A percentile compares a stretch with the other conserved stretches of the same genome.
Evolutionary conservation across 2,888 invertebrate species (phyloP).

Genomic region (Drosophila multiciliata): DNA sequence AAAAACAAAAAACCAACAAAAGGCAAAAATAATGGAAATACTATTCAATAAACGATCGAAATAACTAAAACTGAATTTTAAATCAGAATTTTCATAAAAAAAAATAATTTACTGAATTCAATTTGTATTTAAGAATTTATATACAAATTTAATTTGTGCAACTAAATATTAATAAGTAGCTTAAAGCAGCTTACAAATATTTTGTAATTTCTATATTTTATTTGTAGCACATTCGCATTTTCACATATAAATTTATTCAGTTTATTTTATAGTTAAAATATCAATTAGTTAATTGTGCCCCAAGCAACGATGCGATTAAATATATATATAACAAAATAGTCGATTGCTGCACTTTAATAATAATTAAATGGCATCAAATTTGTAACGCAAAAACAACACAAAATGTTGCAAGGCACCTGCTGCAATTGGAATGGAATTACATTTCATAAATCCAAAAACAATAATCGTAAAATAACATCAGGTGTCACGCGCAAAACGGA

Average conservation of each 20-base stretch:
- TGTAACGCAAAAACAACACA: slow-evolving; percentile 15
- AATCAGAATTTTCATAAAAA: not conserved
- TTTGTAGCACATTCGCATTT: not conserved
- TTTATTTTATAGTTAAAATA: slow-evolving; percentile 12
- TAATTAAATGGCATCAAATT: slow-evolving; percentile 48
- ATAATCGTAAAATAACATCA: slow-evolving; percentile 80
- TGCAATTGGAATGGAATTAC: slow-evolving; percentile 67
- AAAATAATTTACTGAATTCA: not conserved
- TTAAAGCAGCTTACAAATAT: not conserved
- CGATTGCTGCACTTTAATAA: slow-evolving; percentile 41
- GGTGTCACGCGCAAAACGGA: slow-evolving; percentile 74
- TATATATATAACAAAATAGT: slow-evolving; percentile 61
- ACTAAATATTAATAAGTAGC: not conserved
- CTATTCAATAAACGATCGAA: slow-evolving; percentile 56
- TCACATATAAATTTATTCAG: not conserved
- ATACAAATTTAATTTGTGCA: not conserved
- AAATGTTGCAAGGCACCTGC: slow-evolving; percentile 37
- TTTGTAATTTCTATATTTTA: not conserved
- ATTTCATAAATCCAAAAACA: slow-evolving; percentile 80
- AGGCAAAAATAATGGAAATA: slow-evolving; percentile 58
- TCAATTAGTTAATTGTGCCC: slow-evolving; percentile 47
- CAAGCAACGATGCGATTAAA: slow-evolving; percentile 41
- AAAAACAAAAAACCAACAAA: slow-evolving; percentile 27
- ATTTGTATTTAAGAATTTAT: not conserved
- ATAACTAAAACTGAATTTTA: slow-evolving; percentile 19